phyloP scores from a whole-genome alignment of 2,113 vertebrate genomes.

The Neotoma lepida region DNA sequence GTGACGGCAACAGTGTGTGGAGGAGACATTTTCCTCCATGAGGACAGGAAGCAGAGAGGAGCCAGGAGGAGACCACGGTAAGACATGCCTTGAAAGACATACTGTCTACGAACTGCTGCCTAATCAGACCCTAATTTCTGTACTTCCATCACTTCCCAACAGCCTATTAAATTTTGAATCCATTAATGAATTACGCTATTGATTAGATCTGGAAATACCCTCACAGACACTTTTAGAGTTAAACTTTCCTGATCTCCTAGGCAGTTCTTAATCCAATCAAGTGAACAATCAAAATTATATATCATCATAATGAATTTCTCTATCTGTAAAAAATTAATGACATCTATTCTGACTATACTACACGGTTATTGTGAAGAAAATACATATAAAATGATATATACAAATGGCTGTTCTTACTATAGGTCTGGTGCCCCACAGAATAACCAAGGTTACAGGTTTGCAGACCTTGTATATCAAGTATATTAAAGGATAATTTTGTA shows the following conservation, averaged over 20 bases:
- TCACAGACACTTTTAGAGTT: not conserved
- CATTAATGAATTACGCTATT: not conserved
- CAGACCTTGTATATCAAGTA: not conserved
- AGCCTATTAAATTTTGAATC: not conserved
- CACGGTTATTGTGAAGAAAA: slow-evolving; percentile 1
- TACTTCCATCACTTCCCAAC: not conserved
- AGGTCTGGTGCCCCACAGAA: not conserved
- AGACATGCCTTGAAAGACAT: not conserved
- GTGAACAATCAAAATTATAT: not conserved
- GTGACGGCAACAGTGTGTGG: not conserved
- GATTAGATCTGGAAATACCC: not conserved
- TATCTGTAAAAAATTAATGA: not conserved
- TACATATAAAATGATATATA: not conserved
- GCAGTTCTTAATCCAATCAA: not conserved
- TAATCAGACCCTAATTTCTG: not conserved
- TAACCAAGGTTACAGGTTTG: not conserved
- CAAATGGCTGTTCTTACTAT: not conserved
- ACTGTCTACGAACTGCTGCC: not conserved
- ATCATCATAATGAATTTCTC: not conserved
- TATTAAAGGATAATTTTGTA: not conserved
- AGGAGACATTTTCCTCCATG: not conserved
- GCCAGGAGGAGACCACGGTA: not conserved
- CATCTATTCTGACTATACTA: not conserved
- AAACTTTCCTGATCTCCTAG: not conserved
- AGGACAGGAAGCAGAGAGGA: not conserved